Evolutionary conservation across 2,113 vertebrate genomes (phyloP).

Genomic region (Thalassarche chlororhynchos): DNA sequence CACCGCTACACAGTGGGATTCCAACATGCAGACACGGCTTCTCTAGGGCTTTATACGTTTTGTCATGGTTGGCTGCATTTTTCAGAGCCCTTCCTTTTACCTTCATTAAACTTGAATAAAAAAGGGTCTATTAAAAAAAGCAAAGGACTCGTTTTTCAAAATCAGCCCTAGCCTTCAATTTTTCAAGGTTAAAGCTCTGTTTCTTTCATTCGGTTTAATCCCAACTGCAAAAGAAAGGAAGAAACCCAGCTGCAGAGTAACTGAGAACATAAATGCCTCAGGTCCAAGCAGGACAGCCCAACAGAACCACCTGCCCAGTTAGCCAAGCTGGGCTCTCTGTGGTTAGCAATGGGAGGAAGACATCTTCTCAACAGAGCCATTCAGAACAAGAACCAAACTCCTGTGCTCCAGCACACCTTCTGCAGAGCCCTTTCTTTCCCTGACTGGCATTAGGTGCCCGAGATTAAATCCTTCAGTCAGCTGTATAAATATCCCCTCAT

Average conservation of each 20-base stretch:
- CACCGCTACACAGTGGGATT: neutral
- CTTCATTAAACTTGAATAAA: constrained; percentile 48
- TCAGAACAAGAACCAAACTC: neutral
- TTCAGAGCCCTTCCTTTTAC: constrained; percentile 15
- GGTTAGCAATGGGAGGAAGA: neutral
- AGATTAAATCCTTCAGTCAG: neutral
- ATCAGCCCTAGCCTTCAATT: neutral
- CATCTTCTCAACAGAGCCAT: neutral
- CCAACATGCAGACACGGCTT: neutral
- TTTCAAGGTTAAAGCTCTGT: neutral
- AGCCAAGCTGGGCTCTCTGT: neutral
- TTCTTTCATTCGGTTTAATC: neutral
- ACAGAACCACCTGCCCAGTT: neutral
- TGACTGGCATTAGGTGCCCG: neutral
- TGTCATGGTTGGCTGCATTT: constrained; percentile 21
- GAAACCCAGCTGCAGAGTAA: neutral
- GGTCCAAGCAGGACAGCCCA: neutral
- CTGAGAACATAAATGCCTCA: neutral
- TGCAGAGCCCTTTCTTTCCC: neutral
- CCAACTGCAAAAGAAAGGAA: neutral
- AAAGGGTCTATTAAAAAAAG: constrained; percentile 22
- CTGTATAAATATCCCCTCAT: neutral
- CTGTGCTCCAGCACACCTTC: neutral
- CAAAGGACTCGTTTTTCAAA: constrained; percentile 18
- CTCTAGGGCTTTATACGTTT: neutral